Evolutionary conservation across 2,797 vertebrate genomes (phyloP), one percentile per base, ranked within the genome.

Genomic region (Vultur gryphus): DNA sequence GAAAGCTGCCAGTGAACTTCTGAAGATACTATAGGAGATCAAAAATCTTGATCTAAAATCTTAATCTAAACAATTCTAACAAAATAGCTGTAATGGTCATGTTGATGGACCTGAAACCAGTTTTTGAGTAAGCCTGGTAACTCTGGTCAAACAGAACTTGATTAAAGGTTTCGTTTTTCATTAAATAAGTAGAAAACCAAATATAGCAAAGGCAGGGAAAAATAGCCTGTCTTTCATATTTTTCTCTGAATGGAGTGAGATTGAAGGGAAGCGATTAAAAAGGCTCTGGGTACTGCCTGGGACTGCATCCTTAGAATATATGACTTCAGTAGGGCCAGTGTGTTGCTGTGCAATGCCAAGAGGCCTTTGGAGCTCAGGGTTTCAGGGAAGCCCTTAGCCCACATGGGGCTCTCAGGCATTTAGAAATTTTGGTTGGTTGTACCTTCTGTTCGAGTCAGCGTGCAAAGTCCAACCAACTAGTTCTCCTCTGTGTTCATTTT

Each of bases 321-420:
- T 3, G 33, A 1, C 19, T 59, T n/a, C 13, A 37, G 58, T 4
- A 9, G 61, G 25, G 31, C 31, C 26, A 2, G 4, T 0, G 14
- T 11, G n/a, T 16, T 31, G 54, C 64, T 52, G 21, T 5, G n/a
- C n/a, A 24, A 0, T 54, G 43, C 31, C 71, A 11, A n/a, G 70
- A 69, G 21, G 11, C 10, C 16, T 25, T 4, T 5, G 6, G 8
- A 59, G 4, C 44, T 43, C 33, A 1, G 37, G 10, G 7, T 7
- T 17, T 13, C 18, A 9, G 39, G 17, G 48, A 29, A 14, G 10
- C 37, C 62, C n/a, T 31, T 11, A 11, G 10, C 16, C 46, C 29
- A 0, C 0, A 0, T 2, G 7, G 24, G 39, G 37, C 66, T 62
- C 26, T 4, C 1, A 4, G 26, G 14, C 7, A 0, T 5, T 11